Base-by-base conservation (phyloP, 92 coral and sea anemone species). In the Nematostella vectensis region DNA sequence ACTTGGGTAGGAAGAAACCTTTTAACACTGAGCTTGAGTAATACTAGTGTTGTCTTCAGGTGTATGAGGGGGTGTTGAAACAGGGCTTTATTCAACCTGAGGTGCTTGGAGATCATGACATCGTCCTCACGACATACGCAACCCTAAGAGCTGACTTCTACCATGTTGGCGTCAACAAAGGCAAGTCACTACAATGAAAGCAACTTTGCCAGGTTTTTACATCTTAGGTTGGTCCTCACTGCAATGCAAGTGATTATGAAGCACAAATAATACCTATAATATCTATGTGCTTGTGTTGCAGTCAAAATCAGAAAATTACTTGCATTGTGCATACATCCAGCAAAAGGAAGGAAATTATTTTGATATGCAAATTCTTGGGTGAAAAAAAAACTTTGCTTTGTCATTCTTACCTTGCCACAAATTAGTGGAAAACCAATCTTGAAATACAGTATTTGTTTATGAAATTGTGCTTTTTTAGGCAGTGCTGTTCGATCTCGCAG, bases 31-130 rank as follows among this genome's bases (percentile, higher is more conserved):
- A n/a, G n/a, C n/a, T n/a, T n/a, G n/a, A n/a, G n/a, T n/a, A n/a
- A n/a, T n/a, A n/a, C n/a, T n/a, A n/a, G n/a, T n/a, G n/a, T n/a
- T n/a, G n/a, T n/a, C n/a, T n/a, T n/a, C 62, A 93, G 99, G 93
- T 93, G 2, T 93, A 93, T 37, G 80, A 86, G 74, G 99, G 99
- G 30, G 99, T 93, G 11, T 63, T 80, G 21, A 87, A 75, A 36
- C 83, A 78, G 65, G 99, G 99, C 24, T 93, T 86, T 54, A 76
- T 93, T 27, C 78, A 78, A 10, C 99, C 99, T 25, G 80, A 76
- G 0, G 74, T 86, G 28, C 79, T 86, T 59, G 87, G 88, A 18
- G 83, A 85, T 49, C 79, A 93, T 68, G 99, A 93, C 42, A 69
- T 93, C 13, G 77, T 93, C 50, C 67, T 93, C 30, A 93, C 99